Conservation (phyloP, 2,888 invertebrate species). For the Cyaniris semiargus region DNA sequence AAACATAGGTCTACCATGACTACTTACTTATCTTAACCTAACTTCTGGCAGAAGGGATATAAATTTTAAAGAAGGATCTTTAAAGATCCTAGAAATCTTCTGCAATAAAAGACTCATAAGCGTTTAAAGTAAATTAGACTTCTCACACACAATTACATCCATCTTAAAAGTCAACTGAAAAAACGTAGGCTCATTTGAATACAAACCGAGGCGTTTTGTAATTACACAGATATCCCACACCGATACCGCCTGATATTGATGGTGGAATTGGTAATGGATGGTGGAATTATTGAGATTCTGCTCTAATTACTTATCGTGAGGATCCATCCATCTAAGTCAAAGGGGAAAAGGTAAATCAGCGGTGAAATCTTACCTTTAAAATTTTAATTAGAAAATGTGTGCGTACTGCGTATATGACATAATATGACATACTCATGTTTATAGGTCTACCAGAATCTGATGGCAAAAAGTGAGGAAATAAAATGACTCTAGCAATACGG, state of each 20-base stretch:
- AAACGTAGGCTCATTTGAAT: slow-evolving; percentile 14
- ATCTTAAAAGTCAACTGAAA: not conserved
- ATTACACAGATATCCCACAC: not conserved
- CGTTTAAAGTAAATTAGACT: not conserved
- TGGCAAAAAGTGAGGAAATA: too few relatives aligned
- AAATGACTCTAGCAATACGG: too few relatives aligned
- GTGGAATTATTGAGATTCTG: not conserved
- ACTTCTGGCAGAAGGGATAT: too few relatives aligned
- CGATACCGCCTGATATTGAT: not conserved
- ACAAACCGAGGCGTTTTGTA: not conserved
- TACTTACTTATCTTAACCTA: too few relatives aligned
- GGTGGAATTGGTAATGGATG: slow-evolving; percentile 5
- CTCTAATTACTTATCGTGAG: not conserved
- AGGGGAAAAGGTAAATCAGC: not conserved
- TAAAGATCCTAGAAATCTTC: too few relatives aligned
- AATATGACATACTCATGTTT: too few relatives aligned
- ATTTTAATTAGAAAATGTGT: not conserved
- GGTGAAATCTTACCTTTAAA: not conserved
- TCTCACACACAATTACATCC: not conserved
- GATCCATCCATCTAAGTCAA: not conserved
- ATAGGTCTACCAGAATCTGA: too few relatives aligned
- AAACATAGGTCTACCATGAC: too few relatives aligned
- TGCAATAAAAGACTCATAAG: not conserved
- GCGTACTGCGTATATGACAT: too few relatives aligned
- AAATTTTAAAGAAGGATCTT: too few relatives aligned